Percentiles rank a stretch among this genome's conserved stretches.
phyloP scores from a whole-genome alignment of 2,113 vertebrate genomes.

The Thalassoma bifasciatum region DNA sequence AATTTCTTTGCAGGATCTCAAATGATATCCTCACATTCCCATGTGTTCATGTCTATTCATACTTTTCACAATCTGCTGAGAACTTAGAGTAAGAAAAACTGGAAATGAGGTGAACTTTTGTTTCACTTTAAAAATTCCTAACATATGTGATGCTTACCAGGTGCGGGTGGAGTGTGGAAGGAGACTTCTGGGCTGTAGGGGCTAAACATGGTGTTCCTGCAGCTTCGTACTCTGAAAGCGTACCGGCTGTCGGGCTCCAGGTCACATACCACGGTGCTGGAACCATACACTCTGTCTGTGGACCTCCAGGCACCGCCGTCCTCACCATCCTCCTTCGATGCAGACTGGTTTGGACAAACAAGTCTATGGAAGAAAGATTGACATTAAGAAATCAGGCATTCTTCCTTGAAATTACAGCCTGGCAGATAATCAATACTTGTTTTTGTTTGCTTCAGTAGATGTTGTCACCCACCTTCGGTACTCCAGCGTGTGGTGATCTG shows the following conservation, averaged over 20 bases:
- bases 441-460: background rate
- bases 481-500: slow-evolving; percentile 90
- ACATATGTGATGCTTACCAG: slow-evolving; percentile 80
- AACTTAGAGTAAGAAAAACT: background rate
- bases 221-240: slow-evolving; percentile 89
- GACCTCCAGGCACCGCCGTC: slow-evolving; percentile 85
- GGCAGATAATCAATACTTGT: background rate
- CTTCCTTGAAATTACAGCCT: too few relatives aligned
- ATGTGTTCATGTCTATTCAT: too few relatives aligned
- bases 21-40: background rate
- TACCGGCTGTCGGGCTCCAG: slow-evolving; percentile 87
- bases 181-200: slow-evolving; percentile 90
- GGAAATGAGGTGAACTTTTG: too few relatives aligned
- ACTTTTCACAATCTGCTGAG: too few relatives aligned
- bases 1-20: background rate
- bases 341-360: slow-evolving; percentile 43
- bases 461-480: slow-evolving; percentile 84
- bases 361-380: slow-evolving; percentile 42
- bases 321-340: slow-evolving; percentile 74
- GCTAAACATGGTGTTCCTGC: slow-evolving; percentile 88
- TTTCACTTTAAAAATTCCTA: too few relatives aligned
- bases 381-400: accelerated
- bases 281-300: slow-evolving; percentile 81
- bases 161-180: slow-evolving; percentile 91
- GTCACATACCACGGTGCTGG: slow-evolving; percentile 85